A percentile compares a stretch with the other conserved stretches of the same genome.
These are phyloP conservation scores for Gymnothorax reevesii DNA, from an alignment of 2,797 vertebrate genomes.

Conservation along the genomic window DNA sequence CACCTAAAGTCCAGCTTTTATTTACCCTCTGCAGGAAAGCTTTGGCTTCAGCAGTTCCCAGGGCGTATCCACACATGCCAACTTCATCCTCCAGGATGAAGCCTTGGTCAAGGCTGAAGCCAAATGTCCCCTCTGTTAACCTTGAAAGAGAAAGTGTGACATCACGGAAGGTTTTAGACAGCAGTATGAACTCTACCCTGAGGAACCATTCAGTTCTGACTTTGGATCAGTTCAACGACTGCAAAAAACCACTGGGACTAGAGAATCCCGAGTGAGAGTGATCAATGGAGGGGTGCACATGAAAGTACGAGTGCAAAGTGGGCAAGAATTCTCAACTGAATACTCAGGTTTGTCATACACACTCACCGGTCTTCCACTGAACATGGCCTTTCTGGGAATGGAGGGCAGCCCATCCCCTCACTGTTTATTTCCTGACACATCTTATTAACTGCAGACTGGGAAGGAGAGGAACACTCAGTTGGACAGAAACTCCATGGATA, in stretches of 20 bases:
- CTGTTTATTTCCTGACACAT: conserved; percentile 88
- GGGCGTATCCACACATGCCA: conserved; percentile 94
- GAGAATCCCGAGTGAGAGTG: neutral
- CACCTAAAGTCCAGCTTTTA: conserved; percentile 94
- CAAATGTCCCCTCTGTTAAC: conserved; percentile 93
- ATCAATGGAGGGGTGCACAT: neutral
- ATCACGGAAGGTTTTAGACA: neutral
- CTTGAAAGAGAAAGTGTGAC: conserved; percentile 60
- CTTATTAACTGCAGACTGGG: conserved; percentile 84
- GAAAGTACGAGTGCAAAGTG: neutral
- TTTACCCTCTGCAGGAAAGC: conserved; percentile 94
- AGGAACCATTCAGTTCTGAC: neutral
- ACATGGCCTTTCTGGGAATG: conserved; percentile 72
- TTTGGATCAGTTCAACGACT: neutral
- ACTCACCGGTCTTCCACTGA: conserved; percentile 88
- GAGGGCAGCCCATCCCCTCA: conserved; percentile 68
- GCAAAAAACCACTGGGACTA: neutral
- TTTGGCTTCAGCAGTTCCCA: conserved; percentile 91
- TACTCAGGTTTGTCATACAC: neutral
- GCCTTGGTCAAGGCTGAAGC: conserved; percentile 92
- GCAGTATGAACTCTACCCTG: neutral
- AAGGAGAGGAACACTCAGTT: conserved; percentile 20
- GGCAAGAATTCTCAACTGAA: neutral
- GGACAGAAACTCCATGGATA: neutral
- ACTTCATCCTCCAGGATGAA: conserved; percentile 97